Evolutionary conservation across 2,113 vertebrate genomes (phyloP).

Genomic region (Paraplagusia blochii): DNA sequence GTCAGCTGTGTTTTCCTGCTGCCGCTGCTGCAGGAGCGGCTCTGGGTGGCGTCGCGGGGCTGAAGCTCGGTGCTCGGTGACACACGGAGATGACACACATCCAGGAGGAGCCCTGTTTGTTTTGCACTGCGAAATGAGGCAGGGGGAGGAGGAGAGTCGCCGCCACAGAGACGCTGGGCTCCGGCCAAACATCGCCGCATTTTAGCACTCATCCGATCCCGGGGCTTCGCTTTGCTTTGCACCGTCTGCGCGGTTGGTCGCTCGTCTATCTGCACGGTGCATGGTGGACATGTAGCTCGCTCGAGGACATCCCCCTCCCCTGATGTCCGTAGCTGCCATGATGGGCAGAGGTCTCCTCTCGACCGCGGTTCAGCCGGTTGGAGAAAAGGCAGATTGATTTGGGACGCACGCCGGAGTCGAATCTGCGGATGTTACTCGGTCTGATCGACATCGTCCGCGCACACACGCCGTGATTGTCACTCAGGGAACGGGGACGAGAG

Average conservation of each 20-base stretch:
- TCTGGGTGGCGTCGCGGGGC: conserved; percentile 19
- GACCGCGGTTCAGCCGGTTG: conserved; percentile 62
- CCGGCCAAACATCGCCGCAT: conserved; percentile 71
- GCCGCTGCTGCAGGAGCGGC: conserved; percentile 36
- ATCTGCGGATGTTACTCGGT: conserved; percentile 62
- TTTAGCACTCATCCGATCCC: conserved; percentile 55
- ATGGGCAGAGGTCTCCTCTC: conserved; percentile 71
- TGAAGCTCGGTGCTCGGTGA: conserved; percentile 41
- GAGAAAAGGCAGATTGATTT: conserved; percentile 66
- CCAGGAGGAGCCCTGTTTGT: conserved; percentile 64
- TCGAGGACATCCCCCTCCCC: conserved; percentile 67
- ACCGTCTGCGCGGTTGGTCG: conserved; percentile 48
- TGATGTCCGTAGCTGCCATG: conserved; percentile 71
- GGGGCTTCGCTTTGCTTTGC: conserved; percentile 50
- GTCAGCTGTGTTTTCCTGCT: conserved; percentile 41
- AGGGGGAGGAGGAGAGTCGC: conserved; percentile 62
- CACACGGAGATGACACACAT: conserved; percentile 49
- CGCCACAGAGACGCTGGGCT: conserved; percentile 73
- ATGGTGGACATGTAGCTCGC: conserved; percentile 66
- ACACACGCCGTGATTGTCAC: conserved; percentile 56
- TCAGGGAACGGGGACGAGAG: conserved; percentile 67
- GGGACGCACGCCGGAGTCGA: conserved; percentile 55
- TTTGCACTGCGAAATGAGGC: conserved; percentile 69
- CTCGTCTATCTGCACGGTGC: conserved; percentile 42
- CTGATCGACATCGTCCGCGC: conserved; percentile 44